A percentile compares a stretch with the other conserved stretches of the same genome.
Conservation (phyloP, 2,888 invertebrate species). For the Timandra comae region DNA sequence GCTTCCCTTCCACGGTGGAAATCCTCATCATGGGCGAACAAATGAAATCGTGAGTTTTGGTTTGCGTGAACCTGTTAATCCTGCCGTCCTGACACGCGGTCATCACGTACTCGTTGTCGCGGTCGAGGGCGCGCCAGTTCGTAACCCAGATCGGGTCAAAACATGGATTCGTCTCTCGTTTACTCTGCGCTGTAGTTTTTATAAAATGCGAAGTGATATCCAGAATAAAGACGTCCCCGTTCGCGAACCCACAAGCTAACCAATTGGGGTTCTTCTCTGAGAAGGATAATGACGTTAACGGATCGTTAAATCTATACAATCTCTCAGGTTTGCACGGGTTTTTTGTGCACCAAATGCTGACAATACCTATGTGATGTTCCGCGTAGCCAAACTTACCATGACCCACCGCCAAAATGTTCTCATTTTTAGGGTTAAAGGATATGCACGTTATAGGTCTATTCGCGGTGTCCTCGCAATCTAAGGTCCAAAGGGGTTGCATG, state of each 20-base stretch:
- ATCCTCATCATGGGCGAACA: conserved; percentile 81
- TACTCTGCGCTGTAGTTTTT: conserved; percentile 72
- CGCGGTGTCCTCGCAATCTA: conserved; percentile 67
- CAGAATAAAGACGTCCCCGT: conserved; percentile 83
- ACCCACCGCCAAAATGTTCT: conserved; percentile 84
- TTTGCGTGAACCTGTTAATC: conserved; percentile 73
- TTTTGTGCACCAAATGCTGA: conserved; percentile 88
- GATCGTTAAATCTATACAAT: conserved; percentile 77
- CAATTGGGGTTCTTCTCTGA: conserved; percentile 82
- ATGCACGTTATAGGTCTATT: conserved; percentile 78
- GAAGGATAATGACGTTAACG: conserved; percentile 83
- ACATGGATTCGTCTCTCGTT: conserved; percentile 75
- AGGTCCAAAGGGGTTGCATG: conserved; percentile 81
- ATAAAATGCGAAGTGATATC: conserved; percentile 79
- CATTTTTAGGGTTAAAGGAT: conserved; percentile 81
- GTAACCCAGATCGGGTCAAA: conserved; percentile 82
- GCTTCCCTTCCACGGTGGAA: conserved; percentile 79
- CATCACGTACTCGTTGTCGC: conserved; percentile 71
- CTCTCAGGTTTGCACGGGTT: conserved; percentile 88
- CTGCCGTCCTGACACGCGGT: conserved; percentile 79
- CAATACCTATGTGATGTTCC: conserved; percentile 76
- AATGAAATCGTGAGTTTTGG: conserved; percentile 77
- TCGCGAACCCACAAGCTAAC: conserved; percentile 84
- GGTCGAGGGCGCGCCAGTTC: conserved; percentile 74
- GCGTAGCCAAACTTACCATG: conserved; percentile 82